Evolutionary conservation across 2,797 vertebrate genomes (phyloP).

Genomic region (Anabacerthia variegaticeps): DNA sequence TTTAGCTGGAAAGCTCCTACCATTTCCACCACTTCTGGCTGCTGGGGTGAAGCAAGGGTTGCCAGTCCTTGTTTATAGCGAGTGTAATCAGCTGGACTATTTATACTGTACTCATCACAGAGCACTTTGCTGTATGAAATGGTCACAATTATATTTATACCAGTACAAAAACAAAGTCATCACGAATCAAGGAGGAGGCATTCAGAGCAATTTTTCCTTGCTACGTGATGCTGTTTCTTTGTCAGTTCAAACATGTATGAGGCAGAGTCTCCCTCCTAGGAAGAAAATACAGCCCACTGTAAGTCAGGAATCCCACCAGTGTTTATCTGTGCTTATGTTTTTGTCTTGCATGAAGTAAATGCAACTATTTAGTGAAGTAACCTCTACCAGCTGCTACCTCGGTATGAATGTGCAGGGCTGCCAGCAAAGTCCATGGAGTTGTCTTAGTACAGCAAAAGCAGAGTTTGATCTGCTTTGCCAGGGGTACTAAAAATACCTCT

Average conservation of each 20-base stretch:
- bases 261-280: neutral
- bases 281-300: neutral
- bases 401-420: accelerated
- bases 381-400: neutral
- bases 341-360: neutral
- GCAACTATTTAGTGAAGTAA: neutral
- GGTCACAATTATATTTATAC: constrained; percentile 36
- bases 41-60: neutral
- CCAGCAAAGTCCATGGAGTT: neutral
- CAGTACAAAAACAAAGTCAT: constrained; percentile 1
- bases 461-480: neutral
- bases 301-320: neutral
- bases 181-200: neutral
- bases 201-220: neutral
- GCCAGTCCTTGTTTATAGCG: constrained; percentile 32
- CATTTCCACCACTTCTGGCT: accelerated
- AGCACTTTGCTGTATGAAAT: constrained; percentile 6
- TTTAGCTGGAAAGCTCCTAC: neutral
- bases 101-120: constrained; percentile 35
- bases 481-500: constrained; percentile 34
- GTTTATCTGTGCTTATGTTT: neutral
- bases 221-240: neutral
- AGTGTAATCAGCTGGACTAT: neutral
- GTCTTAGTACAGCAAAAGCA: neutral
- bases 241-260: neutral